Conservation (phyloP, 2,113 vertebrate genomes). For the Lycocorax pyrrhopterus region DNA sequence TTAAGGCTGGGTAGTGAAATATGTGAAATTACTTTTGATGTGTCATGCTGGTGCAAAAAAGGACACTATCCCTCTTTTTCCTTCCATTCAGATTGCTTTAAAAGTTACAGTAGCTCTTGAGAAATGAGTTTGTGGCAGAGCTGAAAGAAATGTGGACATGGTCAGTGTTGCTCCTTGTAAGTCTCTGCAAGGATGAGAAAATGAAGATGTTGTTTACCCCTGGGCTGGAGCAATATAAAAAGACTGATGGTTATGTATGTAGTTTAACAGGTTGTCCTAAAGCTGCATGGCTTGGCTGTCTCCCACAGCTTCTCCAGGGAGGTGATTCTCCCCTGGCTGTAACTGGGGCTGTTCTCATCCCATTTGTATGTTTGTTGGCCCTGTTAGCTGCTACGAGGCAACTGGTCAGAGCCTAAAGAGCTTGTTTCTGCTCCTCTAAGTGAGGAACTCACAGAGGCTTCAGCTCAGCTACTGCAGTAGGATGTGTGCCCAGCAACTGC, state of each 20-base stretch:
- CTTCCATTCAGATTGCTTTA: not conserved
- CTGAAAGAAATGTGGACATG: not conserved
- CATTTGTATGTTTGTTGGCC: not conserved
- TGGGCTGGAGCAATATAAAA: not conserved
- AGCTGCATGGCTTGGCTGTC: not conserved
- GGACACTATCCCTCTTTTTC: not conserved
- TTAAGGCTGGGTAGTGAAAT: not conserved
- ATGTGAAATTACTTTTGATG: not conserved
- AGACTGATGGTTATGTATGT: not conserved
- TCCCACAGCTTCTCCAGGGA: not conserved
- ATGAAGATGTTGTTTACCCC: not conserved
- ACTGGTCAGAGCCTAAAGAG: not conserved
- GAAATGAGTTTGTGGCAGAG: not conserved
- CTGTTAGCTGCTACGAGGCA: not conserved
- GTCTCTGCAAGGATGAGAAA: not conserved
- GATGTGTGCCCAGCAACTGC: not conserved
- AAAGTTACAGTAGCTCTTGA: not conserved
- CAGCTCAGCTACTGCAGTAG: not conserved
- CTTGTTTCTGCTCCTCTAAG: not conserved
- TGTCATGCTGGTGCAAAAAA: not conserved
- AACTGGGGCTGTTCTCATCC: not conserved
- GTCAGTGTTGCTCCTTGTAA: not conserved
- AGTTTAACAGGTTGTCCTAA: not conserved
- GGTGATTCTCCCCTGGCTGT: not conserved
- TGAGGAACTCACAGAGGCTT: not conserved